Percentiles rank a stretch among this genome's conserved stretches.
Evolutionary conservation across 2,797 vertebrate species (phyloP).

Genomic region (Hoplostethus atlanticus): DNA sequence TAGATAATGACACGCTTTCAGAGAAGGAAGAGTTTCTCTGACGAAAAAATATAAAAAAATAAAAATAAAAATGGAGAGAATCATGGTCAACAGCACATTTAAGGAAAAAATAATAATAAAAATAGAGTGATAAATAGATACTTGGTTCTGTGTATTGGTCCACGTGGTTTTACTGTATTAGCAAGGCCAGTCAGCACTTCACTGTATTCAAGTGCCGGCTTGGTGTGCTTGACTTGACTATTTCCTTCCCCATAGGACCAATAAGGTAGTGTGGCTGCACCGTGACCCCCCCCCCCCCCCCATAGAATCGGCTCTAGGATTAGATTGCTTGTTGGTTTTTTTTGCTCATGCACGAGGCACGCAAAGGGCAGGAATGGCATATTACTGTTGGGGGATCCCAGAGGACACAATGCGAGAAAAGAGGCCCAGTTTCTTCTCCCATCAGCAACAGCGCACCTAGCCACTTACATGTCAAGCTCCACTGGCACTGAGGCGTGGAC

Average conservation of each 20-base stretch:
- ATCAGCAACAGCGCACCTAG: slow-evolving; percentile 42
- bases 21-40: too few relatives aligned
- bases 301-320: slow-evolving; percentile 42
- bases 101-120: background rate
- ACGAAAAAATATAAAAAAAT: too few relatives aligned
- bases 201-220: slow-evolving; percentile 39
- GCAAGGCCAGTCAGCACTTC: slow-evolving; percentile 24
- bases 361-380: slow-evolving; percentile 62
- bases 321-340: slow-evolving; percentile 61
- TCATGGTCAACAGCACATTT: slow-evolving; percentile 4
- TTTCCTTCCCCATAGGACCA: slow-evolving; percentile 66
- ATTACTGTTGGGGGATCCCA: slow-evolving; percentile 59
- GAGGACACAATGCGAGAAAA: slow-evolving; percentile 48
- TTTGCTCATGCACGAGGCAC: slow-evolving; percentile 55
- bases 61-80: background rate
- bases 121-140: background rate
- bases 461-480: slow-evolving; percentile 45
- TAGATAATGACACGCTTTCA: background rate
- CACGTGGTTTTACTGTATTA: slow-evolving; percentile 15
- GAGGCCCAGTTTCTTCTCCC: slow-evolving; percentile 31
- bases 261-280: slow-evolving; percentile 54
- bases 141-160: background rate
- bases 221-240: slow-evolving; percentile 60
- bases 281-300: background rate
- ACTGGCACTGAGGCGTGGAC: slow-evolving; percentile 40